These are phyloP conservation scores for Stenchaetothrips biformis DNA, from an alignment of 2,888 invertebrate species.

Conservation along the genomic window DNA sequence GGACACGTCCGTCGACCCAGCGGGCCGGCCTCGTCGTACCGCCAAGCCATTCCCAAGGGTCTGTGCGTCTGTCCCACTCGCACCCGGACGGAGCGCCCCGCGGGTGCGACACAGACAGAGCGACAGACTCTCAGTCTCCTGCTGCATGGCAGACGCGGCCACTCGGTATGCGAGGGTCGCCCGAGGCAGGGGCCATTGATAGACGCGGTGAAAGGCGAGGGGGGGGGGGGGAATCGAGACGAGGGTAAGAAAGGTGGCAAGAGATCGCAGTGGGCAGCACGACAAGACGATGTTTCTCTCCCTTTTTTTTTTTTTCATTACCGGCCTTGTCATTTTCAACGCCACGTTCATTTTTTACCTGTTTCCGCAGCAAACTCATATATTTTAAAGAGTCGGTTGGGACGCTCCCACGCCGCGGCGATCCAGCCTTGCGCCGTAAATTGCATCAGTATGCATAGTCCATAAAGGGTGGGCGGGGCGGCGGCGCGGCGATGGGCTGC, in stretches of 20 bases:
- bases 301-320: too few relatives aligned
- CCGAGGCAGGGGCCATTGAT: neutral
- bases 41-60: too few relatives aligned
- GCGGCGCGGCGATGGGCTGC: too few relatives aligned
- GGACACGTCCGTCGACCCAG: too few relatives aligned
- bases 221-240: too few relatives aligned
- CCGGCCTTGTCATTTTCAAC: neutral
- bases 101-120: too few relatives aligned
- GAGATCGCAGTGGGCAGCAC: neutral
- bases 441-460: constrained; percentile 6
- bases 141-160: neutral
- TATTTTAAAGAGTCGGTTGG: neutral
- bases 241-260: neutral
- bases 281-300: too few relatives aligned
- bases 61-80: too few relatives aligned
- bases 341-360: neutral
- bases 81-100: too few relatives aligned
- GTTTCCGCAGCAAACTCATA: neutral
- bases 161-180: constrained; percentile 14
- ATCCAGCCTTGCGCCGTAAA: neutral
- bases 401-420: neutral
- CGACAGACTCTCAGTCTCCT: too few relatives aligned
- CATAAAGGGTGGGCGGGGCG: neutral
- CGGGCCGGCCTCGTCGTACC: too few relatives aligned
- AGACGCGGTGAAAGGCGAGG: neutral